Base-by-base conservation (phyloP, 2,113 vertebrate genomes). In the Nestor notabilis region DNA sequence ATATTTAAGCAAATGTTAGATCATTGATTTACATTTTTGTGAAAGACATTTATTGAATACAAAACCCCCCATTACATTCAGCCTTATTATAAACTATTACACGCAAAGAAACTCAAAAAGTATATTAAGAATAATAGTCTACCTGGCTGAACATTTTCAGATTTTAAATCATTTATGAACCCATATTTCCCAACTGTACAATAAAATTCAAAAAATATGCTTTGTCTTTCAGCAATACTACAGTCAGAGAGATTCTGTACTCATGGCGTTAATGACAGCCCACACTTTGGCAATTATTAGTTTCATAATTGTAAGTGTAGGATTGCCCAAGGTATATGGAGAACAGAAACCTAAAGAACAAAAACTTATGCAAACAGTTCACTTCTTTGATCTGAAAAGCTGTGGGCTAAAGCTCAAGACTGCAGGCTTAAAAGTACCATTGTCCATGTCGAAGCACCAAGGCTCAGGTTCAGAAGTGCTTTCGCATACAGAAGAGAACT, bases 31-130 rank as follows among this genome's bases (percentile, higher is more conserved):
- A 90, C 72, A 95, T 92, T 97, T 97, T 96, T 88, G 76, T 94
- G 96, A 97, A 97, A 97, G 95, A 96, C 93, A 91, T 97, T 97
- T 97, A 97, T 97, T 97, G 96, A 95, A 92, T 98, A 97, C 47
- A 97, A 97, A 96, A 81, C 20, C 9, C 21, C 93, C 91, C 69
- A 9, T 93, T 89, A 97, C 92, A 97, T 94, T 96, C 94, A 94
- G 93, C 93, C 95, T 92, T 70, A 50, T 90, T 93, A 91, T 74
- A 96, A 97, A 96, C 56, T 83, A 96, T 91, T 90, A 95, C 61
- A 93, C 53, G 46, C 83, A 96, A 87, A 93, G 85, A 94, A 97
- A 96, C 92, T 77, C 13, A 6, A 53, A 63, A 85, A 85, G 31
- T 76, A 16, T 79, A 50, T 85, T 79, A 91, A 90, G 52, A 95